Base-by-base conservation (phyloP, 2,113 vertebrate species). In the Neogale vison region DNA sequence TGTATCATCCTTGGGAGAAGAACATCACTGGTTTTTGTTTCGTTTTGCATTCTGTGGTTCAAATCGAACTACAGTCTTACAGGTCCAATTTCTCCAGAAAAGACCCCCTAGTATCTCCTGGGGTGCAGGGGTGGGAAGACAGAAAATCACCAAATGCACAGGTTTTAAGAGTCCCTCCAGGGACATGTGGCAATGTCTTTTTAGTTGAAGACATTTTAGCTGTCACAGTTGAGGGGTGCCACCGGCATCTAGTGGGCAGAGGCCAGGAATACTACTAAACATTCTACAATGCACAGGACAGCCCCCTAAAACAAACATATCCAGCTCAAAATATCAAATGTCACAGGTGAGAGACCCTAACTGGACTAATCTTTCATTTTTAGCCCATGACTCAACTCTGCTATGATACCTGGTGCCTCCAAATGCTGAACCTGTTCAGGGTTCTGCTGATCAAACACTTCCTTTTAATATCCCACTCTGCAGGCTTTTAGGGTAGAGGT, bases 331-430 rank as follows among this genome's bases (percentile, higher is more conserved):
- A 92, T 36, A 63, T 89, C 42, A 93, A 92, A 55, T 76, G 13
- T 79, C 71, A 96, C 87, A 20, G 77, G 4, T 86, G 59, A 89
- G 34, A 97, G 93, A 81, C 36, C 77, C 81, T 31, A 96, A 79
- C 81, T 93, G 71, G 20, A 80, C 45, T 84, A 72, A 81, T 67
- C 39, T 82, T 31, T 89, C 9, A 24, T 55, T 96, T 96, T 96
- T 57, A 77, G 50, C 36, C 84, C 69, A 59, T 80, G 81, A 92
- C n/a, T 97, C 80, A 96, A 88, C n/a, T 67, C 82, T 95, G 84
- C 57, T 97, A 67, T 77, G 80, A 67, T 90, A 96, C 92, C 83
- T 86, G 92, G 31, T 95, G 67, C 72, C 61, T 92, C 92, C 90
- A 96, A 91, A 90, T 72, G 65, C 93, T 47, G 77, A 97, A 65